These are phyloP conservation scores for Gymnosoma rotundatum DNA, from an alignment of 2,888 invertebrate genomes.

Conservation along the genomic window DNA sequence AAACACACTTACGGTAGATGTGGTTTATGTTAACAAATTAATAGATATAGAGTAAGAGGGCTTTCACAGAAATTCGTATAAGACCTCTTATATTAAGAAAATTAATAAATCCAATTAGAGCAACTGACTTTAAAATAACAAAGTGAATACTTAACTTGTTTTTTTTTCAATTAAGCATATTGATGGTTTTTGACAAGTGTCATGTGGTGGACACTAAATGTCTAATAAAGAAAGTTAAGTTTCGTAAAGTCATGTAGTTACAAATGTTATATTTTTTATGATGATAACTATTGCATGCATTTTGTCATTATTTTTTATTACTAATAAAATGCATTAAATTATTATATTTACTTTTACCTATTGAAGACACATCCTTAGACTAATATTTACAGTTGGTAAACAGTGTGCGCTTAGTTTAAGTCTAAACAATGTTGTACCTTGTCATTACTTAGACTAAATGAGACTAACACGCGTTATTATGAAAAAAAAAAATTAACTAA, in stretches of 20 bases:
- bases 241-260: conserved; percentile 23
- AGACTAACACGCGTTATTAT: conserved; percentile 57
- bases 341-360: neutral
- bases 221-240: conserved; percentile 41
- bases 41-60: too few relatives aligned
- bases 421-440: conserved; percentile 36
- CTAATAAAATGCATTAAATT: conserved; percentile 57
- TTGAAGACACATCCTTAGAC: conserved; percentile 59
- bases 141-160: conserved; percentile 22
- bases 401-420: conserved; percentile 28
- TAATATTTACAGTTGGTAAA: conserved; percentile 34
- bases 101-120: too few relatives aligned
- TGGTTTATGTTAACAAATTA: too few relatives aligned
- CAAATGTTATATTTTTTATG: conserved; percentile 12
- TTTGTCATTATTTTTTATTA: conserved; percentile 48
- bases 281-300: conserved; percentile 47
- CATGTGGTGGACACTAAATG: conserved; percentile 39
- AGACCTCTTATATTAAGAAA: too few relatives aligned
- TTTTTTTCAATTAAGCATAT: conserved; percentile 26
- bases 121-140: neutral
- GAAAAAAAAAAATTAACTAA: neutral
- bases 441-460: conserved; percentile 61
- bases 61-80: too few relatives aligned
- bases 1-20: too few relatives aligned
- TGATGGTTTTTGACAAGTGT: conserved; percentile 48